phyloP scores from a whole-genome alignment of 2,888 invertebrate species.

The Tenthredo amoena region DNA sequence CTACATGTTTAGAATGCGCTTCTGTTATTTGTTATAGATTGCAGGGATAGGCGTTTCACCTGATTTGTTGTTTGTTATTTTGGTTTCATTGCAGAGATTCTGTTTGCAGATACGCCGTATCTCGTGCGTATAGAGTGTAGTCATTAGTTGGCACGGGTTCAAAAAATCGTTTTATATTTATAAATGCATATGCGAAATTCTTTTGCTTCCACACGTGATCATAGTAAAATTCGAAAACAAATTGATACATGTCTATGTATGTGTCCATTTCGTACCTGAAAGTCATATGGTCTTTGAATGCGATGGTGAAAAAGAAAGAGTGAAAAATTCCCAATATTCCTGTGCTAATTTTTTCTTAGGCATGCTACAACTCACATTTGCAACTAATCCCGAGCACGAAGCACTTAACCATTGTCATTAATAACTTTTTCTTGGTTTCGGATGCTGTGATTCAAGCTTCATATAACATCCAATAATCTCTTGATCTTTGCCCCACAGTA shows the following conservation, averaged over 20 bases:
- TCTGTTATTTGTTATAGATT: neutral
- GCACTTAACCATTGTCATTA: neutral
- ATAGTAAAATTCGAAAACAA: neutral
- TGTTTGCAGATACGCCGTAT: conserved; percentile 13
- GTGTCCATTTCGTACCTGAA: neutral
- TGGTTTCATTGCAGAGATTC: neutral
- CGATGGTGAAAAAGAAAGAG: neutral
- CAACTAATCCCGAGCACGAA: neutral
- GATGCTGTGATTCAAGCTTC: neutral
- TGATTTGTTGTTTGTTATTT: conserved; percentile 27
- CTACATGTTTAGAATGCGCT: neutral
- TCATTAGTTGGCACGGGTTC: neutral
- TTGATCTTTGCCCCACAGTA: conserved; percentile 67
- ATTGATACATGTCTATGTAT: neutral
- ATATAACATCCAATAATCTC: neutral
- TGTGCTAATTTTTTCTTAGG: conserved; percentile 10
- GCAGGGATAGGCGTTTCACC: neutral
- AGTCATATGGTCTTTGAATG: neutral
- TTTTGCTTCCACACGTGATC: neutral
- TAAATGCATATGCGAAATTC: conserved; percentile 28
- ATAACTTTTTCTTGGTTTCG: neutral
- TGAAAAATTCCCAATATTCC: neutral
- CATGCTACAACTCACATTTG: conserved; percentile 20
- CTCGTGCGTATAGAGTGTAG: neutral
- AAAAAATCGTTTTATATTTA: conserved; percentile 22